These are phyloP conservation scores for Hystrix brachyura DNA, from an alignment of 2,113 vertebrate genomes.

Conservation along the genomic window DNA sequence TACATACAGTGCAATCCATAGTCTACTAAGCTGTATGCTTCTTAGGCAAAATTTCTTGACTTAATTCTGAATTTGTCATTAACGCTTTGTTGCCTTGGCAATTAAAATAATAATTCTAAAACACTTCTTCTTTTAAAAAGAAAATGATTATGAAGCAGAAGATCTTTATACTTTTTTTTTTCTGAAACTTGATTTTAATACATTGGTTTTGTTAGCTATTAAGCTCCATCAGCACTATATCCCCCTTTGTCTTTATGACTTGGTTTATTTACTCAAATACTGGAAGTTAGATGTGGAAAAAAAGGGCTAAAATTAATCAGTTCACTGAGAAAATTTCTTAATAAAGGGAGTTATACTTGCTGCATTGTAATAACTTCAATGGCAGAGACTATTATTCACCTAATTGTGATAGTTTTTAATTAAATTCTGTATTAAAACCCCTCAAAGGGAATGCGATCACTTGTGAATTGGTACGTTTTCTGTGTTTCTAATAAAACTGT, in stretches of 20 bases:
- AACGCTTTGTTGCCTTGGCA: background rate
- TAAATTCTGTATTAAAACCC: slow-evolving; percentile 30
- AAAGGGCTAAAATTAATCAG: background rate
- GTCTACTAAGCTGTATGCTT: background rate
- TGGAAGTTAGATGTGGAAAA: background rate
- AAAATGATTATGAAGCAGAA: background rate
- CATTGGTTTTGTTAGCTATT: background rate
- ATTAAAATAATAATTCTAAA: background rate
- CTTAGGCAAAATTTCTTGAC: background rate
- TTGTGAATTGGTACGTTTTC: slow-evolving; percentile 29
- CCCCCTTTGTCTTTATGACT: background rate
- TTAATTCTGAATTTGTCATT: background rate
- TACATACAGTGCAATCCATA: background rate
- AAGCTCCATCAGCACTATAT: background rate
- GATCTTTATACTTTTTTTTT: background rate
- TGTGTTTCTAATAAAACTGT: background rate
- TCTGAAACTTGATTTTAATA: background rate
- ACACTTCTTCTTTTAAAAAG: background rate
- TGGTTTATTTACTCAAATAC: slow-evolving; percentile 16
- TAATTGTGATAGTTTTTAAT: slow-evolving; percentile 65
- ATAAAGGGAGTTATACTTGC: background rate
- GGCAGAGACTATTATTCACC: slow-evolving; percentile 31
- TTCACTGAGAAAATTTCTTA: background rate
- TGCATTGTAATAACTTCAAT: background rate
- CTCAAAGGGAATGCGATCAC: slow-evolving; percentile 45